Percentiles rank a stretch among this genome's conserved stretches.
phyloP scores from a whole-genome alignment of 2,113 vertebrate genomes.

The Pimephales promelas region DNA sequence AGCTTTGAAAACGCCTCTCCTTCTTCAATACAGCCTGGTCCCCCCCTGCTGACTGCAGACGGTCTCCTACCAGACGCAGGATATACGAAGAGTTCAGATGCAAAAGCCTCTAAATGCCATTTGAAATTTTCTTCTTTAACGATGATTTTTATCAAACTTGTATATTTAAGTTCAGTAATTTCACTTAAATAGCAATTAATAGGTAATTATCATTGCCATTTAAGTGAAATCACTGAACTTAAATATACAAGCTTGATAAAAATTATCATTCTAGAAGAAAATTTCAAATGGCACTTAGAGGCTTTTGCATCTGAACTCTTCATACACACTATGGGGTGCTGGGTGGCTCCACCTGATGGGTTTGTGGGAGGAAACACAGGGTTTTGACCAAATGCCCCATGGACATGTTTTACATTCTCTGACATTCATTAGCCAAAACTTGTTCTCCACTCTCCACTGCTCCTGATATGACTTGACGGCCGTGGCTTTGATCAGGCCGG shows the following conservation, averaged over 20 bases:
- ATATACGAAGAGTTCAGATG: no score
- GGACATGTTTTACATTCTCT: conserved; percentile 35
- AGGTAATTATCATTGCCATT: no score
- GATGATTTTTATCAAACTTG: no score
- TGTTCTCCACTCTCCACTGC: not conserved
- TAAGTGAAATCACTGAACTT: no score
- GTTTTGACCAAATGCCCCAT: conserved; percentile 22
- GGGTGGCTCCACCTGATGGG: conserved; percentile 7
- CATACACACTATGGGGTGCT: conserved; percentile 31
- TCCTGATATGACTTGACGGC: conserved; percentile 29
- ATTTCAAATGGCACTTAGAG: no score
- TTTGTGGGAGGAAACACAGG: not conserved
- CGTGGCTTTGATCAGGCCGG: conserved; percentile 43
- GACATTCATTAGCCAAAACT: conserved; percentile 26
- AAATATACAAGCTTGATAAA: no score
- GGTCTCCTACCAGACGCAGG: conserved; percentile 15
- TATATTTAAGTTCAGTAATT: no score
- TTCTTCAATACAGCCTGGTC: conserved; percentile 30
- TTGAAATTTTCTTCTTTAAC: no score
- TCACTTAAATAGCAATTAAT: no score
- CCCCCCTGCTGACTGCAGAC: conserved; percentile 35
- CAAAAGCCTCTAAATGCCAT: no score
- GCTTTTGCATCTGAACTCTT: no score
- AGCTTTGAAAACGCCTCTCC: conserved; percentile 52
- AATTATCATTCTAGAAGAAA: no score